Conservation (phyloP, 2,113 vertebrate genomes). For the Synchiropus splendidus region DNA sequence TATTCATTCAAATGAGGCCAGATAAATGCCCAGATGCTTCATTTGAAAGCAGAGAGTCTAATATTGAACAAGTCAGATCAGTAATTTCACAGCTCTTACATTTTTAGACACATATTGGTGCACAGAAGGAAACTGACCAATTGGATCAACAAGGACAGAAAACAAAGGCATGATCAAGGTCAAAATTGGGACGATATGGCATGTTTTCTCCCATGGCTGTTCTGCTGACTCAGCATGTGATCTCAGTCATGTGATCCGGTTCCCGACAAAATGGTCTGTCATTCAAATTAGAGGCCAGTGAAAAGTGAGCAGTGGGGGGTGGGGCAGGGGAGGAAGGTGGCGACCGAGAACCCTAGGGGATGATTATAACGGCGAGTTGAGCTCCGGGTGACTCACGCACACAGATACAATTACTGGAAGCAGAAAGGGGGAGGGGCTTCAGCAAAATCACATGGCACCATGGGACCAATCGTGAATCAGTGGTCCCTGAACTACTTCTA, state of each 20-base stretch:
- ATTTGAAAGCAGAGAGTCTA: too few relatives aligned
- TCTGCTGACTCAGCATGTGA: conserved; percentile 54
- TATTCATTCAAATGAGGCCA: too few relatives aligned
- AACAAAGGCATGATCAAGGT: too few relatives aligned
- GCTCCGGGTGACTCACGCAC: conserved; percentile 91
- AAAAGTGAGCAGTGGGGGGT: conserved; percentile 29
- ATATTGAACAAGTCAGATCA: too few relatives aligned
- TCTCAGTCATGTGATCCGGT: conserved; percentile 49
- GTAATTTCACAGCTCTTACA: too few relatives aligned
- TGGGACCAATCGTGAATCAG: conserved; percentile 80
- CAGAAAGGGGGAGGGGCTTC: conserved; percentile 77
- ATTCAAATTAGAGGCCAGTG: conserved; percentile 56
- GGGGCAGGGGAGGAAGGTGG: conserved; percentile 7
- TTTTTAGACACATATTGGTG: too few relatives aligned
- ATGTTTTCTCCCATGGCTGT: conserved; percentile 12
- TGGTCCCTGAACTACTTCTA: conserved; percentile 7
- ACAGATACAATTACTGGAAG: conserved; percentile 92
- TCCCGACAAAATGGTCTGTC: conserved; percentile 46
- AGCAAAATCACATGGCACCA: conserved; percentile 87
- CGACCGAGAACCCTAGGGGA: conserved; percentile 38
- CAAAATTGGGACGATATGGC: conserved; percentile 13
- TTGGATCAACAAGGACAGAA: too few relatives aligned
- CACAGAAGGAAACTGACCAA: too few relatives aligned
- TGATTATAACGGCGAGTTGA: conserved; percentile 97
- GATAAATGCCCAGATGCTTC: too few relatives aligned